A percentile compares a stretch with the other conserved stretches of the same genome.
Conservation (phyloP, 2,113 vertebrate genomes). For the Cyanoramphus novaezelandiae region DNA sequence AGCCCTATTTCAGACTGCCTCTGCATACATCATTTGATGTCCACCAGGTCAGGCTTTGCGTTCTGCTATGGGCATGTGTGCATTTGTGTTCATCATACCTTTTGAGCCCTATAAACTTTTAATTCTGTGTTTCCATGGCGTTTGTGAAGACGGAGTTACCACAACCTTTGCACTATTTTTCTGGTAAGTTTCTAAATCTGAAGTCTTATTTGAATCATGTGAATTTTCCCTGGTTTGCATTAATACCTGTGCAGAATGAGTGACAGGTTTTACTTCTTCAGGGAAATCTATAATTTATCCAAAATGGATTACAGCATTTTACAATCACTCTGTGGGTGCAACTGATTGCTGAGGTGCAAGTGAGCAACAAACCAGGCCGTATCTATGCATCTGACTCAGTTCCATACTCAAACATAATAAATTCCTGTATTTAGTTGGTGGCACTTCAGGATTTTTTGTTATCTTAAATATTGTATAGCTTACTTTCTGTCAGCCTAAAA, state of each 20-base stretch:
- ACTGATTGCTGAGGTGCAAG: neutral
- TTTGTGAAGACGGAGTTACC: neutral
- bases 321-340: neutral
- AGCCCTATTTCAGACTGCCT: neutral
- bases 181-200: neutral
- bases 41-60: neutral
- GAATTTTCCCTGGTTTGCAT: neutral
- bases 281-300: neutral
- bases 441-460: neutral
- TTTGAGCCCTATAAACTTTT: neutral
- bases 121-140: neutral
- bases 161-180: neutral
- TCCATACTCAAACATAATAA: neutral
- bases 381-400: neutral
- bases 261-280: neutral
- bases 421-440: neutral
- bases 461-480: neutral
- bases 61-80: neutral
- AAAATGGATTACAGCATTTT: neutral
- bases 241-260: neutral
- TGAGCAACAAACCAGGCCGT: neutral
- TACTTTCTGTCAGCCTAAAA: neutral
- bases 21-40: neutral
- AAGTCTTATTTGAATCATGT: neutral
- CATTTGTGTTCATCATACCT: accelerated